Evolutionary conservation across 2,888 invertebrate genomes (phyloP), one percentile per base, ranked within the genome.

Genomic region (Laspeyria flexula): DNA sequence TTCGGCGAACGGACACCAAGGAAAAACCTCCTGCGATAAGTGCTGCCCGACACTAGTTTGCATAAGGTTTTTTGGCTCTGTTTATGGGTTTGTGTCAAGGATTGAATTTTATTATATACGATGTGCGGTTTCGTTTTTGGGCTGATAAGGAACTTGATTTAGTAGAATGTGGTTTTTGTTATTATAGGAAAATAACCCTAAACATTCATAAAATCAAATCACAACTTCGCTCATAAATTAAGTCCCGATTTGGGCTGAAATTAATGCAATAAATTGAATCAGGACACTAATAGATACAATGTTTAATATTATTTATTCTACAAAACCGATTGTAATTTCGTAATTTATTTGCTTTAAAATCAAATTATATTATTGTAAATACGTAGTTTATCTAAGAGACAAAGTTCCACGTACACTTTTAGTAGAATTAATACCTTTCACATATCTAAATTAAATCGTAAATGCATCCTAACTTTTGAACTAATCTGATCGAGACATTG

Each of bases 11-110:
- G 63, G 60, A 73, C 75, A 71, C 53, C 42, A 48, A 62, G 71
- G 74, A 76, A 79, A 79, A 77, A 77, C 77, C 75, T 61, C 57
- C 48, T 39, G 67, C 72, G 69, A 71, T 71, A 71, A 71, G 60
- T 71, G 53, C 55, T 57, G 65, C 60, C 62, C 65, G 41, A 43
- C 53, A 55, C 66, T 66, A 66, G 46, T 71, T 71, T 71, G 71
- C 71, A 71, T 71, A 71, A 60, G 66, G 69, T 71, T 71, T 71
- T 71, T 69, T 60, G 62, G 55, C 50, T 52, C 57, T 61, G 65
- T 71, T 71, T 71, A 71, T 71, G 62, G 66, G 69, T 55, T 55
- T 42, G 30, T 60, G 71, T 69, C 71, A 60, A 46, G 60, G 56
- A 65, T 65, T 65, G 65, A 66, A 71, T 68, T 69, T 66, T 71